phyloP scores from a whole-genome alignment of 2,888 invertebrate species.

The Timandra comae region DNA sequence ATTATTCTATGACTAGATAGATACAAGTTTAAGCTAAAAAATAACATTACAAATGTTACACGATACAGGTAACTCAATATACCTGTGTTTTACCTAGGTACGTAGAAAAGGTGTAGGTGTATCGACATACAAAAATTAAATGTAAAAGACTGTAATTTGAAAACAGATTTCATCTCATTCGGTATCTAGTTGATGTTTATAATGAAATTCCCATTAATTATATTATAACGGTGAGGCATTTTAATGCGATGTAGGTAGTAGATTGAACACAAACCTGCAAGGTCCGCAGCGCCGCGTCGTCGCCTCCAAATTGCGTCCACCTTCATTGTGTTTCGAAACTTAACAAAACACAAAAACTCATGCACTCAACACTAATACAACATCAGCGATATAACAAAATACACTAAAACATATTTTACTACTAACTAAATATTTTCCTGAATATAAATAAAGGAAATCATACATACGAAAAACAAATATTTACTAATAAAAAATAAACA shows the following conservation, averaged over 20 bases:
- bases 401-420: constrained; percentile 45
- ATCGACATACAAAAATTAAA: too few species aligned
- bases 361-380: constrained; percentile 30
- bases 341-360: constrained; percentile 43
- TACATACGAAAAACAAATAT: constrained; percentile 44
- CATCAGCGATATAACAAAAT: constrained; percentile 27
- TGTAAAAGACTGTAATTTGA: too few species aligned
- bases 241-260: constrained; percentile 2
- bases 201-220: too few species aligned
- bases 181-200: too few species aligned
- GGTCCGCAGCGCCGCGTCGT: constrained; percentile 53
- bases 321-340: constrained; percentile 61
- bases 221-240: constrained; percentile 4
- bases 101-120: too few species aligned
- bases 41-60: too few species aligned
- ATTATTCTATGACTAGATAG: too few species aligned
- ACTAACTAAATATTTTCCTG: constrained; percentile 17
- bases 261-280: constrained; percentile 54
- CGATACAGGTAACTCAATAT: too few species aligned
- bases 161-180: too few species aligned
- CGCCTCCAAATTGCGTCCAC: constrained; percentile 53
- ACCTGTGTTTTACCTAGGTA: too few species aligned
- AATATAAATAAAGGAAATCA: constrained; percentile 38
- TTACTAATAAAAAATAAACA: constrained; percentile 21
- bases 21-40: too few species aligned